Evolutionary conservation across 2,113 vertebrate genomes (phyloP).

Genomic region (Sylvilagus bachmani): DNA sequence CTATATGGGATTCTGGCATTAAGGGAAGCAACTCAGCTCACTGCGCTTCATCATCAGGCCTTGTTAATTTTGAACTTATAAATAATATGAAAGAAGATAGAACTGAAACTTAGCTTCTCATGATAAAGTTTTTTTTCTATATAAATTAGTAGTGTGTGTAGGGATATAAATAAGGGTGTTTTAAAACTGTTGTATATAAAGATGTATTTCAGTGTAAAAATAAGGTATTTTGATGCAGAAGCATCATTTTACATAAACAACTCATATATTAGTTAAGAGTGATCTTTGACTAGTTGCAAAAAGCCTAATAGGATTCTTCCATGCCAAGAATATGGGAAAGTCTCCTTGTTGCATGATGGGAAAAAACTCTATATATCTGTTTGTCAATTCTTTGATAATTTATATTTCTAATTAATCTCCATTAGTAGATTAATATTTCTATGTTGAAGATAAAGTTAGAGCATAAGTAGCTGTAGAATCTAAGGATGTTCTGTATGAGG

Average conservation of each 20-base stretch:
- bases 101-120: conserved; percentile 41
- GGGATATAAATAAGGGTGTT: not conserved
- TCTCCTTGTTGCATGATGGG: not conserved
- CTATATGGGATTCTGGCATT: too few species aligned
- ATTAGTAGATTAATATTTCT: conserved; percentile 37
- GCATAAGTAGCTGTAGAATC: not conserved
- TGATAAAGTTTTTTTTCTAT: conserved; percentile 25
- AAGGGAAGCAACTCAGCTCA: too few species aligned
- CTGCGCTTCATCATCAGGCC: too few species aligned
- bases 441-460: conserved; percentile 22
- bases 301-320: not conserved
- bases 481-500: conserved; percentile 9
- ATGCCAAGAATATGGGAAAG: not conserved
- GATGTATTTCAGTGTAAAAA: conserved; percentile 8
- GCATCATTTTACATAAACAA: not conserved
- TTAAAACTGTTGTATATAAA: conserved; percentile 1
- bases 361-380: not conserved
- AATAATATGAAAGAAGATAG: conserved; percentile 26
- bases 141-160: conserved; percentile 49
- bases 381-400: conserved; percentile 53
- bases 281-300: not conserved
- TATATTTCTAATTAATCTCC: conserved; percentile 6
- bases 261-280: not conserved
- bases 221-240: conserved; percentile 25
- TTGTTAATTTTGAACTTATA: conserved; percentile 56